These are phyloP conservation scores for Lymantria dispar DNA, from an alignment of 2,888 invertebrate species.

Conservation along the genomic window DNA sequence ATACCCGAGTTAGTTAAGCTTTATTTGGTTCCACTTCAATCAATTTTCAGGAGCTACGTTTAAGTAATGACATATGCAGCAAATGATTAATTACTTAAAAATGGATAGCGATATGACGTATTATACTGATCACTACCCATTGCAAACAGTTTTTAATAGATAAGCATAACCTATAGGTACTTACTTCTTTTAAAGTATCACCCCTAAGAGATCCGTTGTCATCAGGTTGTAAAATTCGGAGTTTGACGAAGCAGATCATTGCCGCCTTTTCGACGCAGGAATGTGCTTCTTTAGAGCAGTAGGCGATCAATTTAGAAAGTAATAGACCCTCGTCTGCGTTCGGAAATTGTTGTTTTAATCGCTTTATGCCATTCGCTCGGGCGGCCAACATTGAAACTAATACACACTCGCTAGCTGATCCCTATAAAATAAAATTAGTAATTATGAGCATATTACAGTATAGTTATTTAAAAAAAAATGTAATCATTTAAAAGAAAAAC, in stretches of 20 bases:
- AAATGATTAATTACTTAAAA: neutral
- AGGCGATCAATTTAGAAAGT: conserved; percentile 96
- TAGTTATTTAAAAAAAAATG: no score
- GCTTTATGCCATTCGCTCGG: conserved; percentile 92
- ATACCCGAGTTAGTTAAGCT: no score
- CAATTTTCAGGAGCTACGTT: no score
- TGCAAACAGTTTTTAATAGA: no score
- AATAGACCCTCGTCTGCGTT: conserved; percentile 95
- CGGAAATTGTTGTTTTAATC: conserved; percentile 92
- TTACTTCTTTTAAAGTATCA: conserved; percentile 89
- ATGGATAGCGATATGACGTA: neutral
- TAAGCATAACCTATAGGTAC: conserved; percentile 6
- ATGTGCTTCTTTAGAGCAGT: conserved; percentile 95
- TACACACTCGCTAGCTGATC: conserved; percentile 97
- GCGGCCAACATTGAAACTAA: conserved; percentile 96
- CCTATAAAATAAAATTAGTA: conserved; percentile 75
- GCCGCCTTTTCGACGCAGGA: conserved; percentile 97
- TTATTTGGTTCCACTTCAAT: no score
- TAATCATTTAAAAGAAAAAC: no score
- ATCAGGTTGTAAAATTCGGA: conserved; percentile 94
- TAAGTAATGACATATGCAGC: no score
- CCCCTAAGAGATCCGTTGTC: conserved; percentile 91
- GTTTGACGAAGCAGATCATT: conserved; percentile 96
- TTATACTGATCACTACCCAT: no score
- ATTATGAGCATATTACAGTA: neutral